Base-by-base conservation (phyloP, 2,797 vertebrate genomes). In the Otolemur crassicaudatus region DNA sequence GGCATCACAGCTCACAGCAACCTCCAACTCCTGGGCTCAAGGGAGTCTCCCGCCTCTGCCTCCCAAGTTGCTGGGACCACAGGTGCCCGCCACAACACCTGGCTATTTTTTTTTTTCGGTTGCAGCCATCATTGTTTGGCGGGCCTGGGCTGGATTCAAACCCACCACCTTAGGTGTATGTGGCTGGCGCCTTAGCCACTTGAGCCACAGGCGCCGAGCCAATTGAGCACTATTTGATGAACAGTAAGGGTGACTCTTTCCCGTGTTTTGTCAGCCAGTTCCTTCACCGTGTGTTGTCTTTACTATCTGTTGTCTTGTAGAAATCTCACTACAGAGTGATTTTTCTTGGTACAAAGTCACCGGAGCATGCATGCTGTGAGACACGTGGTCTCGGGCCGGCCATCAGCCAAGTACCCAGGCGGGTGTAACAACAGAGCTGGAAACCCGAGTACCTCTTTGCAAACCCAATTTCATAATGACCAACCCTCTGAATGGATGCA, bases 401-500 rank as follows among this genome's bases (percentile, higher is more conserved):
- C 81, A 19, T 65, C 70, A 69, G 72, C 76, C 72, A 49, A 76
- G 91, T 97, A 97, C 98, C 97, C 75, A 97, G 94, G 94, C 91
- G 96, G 96, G 90, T 79, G 95, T 92, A 93, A 89, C n/a, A 89
- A 97, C 81, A 97, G 91, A 97, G 91, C 87, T 73, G 95, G 98
- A 98, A 98, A 99, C 95, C 97, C 34, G 97, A 99, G 98, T 63
- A 98, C 92, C 89, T 97, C 86, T 87, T 95, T 98, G 98, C 95
- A 97, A 97, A 98, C 98, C 97, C 63, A 98, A 98, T 98, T 98
- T 98, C 98, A 97, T 98, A 98, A 98, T 98, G 96, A 96, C 94
- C 98, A 96, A 95, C 87, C 97, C 96, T 98, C 98, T 98, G 97
- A 98, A 98, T 97, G 98, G 97, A 97, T 98, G 96, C 95, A 98